Base-by-base conservation (phyloP, 2,888 invertebrate genomes). In the Lasioglossum calceatum region DNA sequence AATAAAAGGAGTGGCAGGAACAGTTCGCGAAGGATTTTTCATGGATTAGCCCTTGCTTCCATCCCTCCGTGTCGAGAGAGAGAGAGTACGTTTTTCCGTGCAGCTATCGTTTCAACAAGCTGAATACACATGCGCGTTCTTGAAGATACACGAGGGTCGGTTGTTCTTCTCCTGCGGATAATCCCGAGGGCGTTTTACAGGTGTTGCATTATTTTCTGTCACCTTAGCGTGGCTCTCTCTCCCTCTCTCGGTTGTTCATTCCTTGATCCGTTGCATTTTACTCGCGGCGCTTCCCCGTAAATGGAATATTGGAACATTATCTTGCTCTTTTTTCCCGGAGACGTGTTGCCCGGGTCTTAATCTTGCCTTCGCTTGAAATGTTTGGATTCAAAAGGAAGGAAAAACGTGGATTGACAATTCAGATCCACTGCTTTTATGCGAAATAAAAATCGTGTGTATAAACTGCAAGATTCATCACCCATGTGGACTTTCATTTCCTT, bases 191-290 rank as follows among this genome's bases (percentile, higher is more conserved):
- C 72, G 79, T 82, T 86, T 86, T 82, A 85, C 86, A 81, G 72
- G 86, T 84, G 86, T 82, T 82, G 78, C 86, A 79, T 87, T 87
- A 85, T 86, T 86, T 81, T 70, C 78, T 54, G 79, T 86, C 85
- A n/a, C 61, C 64, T 23, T 36, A 42, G 44, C 23, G 50, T 44
- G 39, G 23, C 36, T 23, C 67, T 2, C 27, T 16, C 64, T 5
- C 32, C 2, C 61, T 27, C 12, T 36, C 42, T 12, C 7, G 10
- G 64, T 61, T 64, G 32, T 84, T 83, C 79, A 39, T 72, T 64
- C n/a, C 54, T 75, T 47, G 39, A 44, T 58, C 61, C 27, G 23
- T 10, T 64, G 47, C 42, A 4, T 47, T 44, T 77, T 23, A 16
- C 36, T 36, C 42, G 7, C 64, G 44, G 36, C 47, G 12, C 10